These are phyloP conservation scores for Meandrusa payeni DNA, from an alignment of 2,888 invertebrate species.

Conservation along the genomic window DNA sequence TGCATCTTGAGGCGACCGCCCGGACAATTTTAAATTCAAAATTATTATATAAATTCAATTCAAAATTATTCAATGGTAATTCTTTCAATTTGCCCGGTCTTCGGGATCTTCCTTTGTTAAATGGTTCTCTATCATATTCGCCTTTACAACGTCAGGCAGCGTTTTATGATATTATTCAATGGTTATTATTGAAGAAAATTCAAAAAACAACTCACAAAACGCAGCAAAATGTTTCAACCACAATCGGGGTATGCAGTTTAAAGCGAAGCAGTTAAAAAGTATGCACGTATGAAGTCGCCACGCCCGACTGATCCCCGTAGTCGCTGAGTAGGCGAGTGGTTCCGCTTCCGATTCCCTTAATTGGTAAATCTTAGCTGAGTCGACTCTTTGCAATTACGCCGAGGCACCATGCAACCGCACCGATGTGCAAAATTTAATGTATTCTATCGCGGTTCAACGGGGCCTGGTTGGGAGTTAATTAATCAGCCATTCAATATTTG, in stretches of 20 bases:
- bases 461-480: constrained; percentile 33
- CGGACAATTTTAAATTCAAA: too few relatives aligned
- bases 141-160: too few relatives aligned
- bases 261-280: constrained; percentile 3
- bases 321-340: constrained; percentile 63
- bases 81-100: too few relatives aligned
- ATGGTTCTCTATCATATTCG: too few relatives aligned
- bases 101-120: too few relatives aligned
- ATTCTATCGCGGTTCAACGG: constrained; percentile 36
- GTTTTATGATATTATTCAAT: too few relatives aligned
- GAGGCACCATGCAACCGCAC: constrained; percentile 51
- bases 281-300: constrained; percentile 23
- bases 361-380: constrained; percentile 77
- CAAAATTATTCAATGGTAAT: too few relatives aligned
- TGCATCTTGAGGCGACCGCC: too few relatives aligned
- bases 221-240: too few relatives aligned
- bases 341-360: constrained; percentile 70
- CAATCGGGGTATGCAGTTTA: not conserved
- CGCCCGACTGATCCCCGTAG: constrained; percentile 33
- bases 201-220: too few relatives aligned
- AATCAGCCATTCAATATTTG: constrained; percentile 29
- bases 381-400: constrained; percentile 70
- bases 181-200: too few relatives aligned
- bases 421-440: constrained; percentile 53
- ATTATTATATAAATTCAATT: too few relatives aligned